phyloP scores from a whole-genome alignment of 2,113 vertebrate genomes.

The Myiopsitta monachus region DNA sequence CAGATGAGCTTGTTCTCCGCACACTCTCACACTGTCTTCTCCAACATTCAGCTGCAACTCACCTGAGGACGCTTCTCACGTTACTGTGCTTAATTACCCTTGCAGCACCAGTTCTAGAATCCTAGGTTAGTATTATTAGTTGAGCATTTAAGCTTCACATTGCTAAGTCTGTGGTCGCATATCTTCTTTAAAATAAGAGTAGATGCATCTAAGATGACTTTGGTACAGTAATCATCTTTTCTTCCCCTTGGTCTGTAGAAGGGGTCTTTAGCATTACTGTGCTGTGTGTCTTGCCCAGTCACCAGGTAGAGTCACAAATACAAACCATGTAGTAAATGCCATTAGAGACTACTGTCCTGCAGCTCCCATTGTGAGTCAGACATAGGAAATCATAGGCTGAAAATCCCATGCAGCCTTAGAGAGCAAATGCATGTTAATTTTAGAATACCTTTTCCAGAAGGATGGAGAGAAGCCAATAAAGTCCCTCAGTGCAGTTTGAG shows the following conservation, averaged over 20 bases:
- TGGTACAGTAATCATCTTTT: neutral
- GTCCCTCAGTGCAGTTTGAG: neutral
- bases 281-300: neutral
- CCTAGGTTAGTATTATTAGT: neutral
- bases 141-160: neutral
- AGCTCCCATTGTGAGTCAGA: neutral
- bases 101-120: neutral
- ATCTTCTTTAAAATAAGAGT: neutral
- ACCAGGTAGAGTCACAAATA: neutral
- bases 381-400: neutral
- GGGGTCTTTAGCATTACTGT: neutral
- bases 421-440: neutral
- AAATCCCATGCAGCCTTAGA: neutral
- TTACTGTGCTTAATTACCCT: neutral
- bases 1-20: neutral
- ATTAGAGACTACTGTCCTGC: neutral
- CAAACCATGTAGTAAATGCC: neutral
- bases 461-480: neutral
- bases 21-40: neutral
- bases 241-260: neutral
- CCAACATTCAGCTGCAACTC: neutral
- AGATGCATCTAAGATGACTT: neutral
- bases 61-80: neutral
- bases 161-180: neutral
- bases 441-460: neutral